Conservation (phyloP, 2,113 vertebrate genomes). For the Pardalotus punctatus region DNA sequence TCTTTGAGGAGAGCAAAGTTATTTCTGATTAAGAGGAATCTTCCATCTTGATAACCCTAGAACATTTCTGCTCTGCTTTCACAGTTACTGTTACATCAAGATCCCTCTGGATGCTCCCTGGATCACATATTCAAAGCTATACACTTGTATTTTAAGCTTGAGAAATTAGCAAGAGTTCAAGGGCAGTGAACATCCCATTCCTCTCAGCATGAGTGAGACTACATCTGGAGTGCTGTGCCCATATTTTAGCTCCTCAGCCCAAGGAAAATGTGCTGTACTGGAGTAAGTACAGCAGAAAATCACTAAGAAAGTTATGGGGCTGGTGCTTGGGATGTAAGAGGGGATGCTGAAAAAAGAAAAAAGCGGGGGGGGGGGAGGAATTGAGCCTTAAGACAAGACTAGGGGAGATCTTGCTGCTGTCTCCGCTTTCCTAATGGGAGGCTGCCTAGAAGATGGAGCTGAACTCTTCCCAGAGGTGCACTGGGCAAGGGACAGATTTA, state of each 20-base stretch:
- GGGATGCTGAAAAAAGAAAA: not conserved
- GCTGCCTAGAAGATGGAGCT: not conserved
- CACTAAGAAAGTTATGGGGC: not conserved
- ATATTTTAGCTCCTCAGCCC: not conserved
- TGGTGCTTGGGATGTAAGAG: not conserved
- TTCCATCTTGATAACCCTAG: not conserved
- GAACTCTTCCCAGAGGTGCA: not conserved
- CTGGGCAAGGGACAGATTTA: not conserved
- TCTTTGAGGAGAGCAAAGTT: not conserved
- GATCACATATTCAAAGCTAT: not conserved
- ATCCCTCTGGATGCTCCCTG: not conserved
- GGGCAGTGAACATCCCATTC: not conserved
- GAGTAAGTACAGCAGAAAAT: not conserved
- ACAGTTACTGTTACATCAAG: not conserved
- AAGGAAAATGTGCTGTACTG: not conserved
- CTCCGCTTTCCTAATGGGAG: not conserved
- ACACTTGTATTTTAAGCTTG: not conserved
- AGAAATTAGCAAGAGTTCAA: not conserved
- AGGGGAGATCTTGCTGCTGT: not conserved
- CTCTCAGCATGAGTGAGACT: not conserved
- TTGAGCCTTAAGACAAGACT: not conserved
- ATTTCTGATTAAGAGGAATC: not conserved
- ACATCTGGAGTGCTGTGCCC: not conserved
- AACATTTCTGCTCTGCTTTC: not conserved
- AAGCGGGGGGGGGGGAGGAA: accelerated